A percentile compares a stretch with the other conserved stretches of the same genome.
These are phyloP conservation scores for Scleropages formosus DNA, from an alignment of 2,797 vertebrate genomes.

Conservation along the genomic window DNA sequence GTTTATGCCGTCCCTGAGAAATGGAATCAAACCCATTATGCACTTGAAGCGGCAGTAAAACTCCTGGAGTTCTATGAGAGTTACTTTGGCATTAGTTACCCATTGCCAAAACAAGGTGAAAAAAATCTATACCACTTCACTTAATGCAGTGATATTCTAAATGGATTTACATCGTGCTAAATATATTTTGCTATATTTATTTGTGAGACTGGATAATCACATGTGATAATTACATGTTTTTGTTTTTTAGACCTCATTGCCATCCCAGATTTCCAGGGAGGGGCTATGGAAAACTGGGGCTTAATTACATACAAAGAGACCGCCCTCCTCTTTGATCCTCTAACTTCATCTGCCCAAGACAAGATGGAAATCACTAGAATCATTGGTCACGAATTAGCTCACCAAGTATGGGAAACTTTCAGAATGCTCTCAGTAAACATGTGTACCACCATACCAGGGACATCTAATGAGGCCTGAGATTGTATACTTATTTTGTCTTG, in stretches of 20 bases:
- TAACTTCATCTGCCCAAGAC: conserved; percentile 33
- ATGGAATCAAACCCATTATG: conserved; percentile 33
- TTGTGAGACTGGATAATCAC: background rate
- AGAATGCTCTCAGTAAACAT: background rate
- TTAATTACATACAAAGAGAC: conserved; percentile 36
- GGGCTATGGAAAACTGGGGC: conserved; percentile 43
- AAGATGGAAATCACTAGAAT: conserved; percentile 35
- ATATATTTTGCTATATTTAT: background rate
- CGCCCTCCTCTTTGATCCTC: conserved; percentile 29
- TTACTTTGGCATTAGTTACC: conserved; percentile 37
- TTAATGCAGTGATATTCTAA: background rate
- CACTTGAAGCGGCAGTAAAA: conserved; percentile 36
- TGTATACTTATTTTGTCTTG: background rate
- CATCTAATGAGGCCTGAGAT: background rate
- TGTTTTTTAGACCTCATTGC: conserved; percentile 35
- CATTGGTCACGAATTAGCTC: conserved; percentile 40
- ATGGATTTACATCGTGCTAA: background rate
- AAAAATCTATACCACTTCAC: background rate
- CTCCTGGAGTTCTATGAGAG: conserved; percentile 36
- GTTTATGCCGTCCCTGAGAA: conserved; percentile 39
- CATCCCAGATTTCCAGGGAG: conserved; percentile 38
- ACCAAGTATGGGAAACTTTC: conserved; percentile 29
- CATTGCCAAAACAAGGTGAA: conserved; percentile 37
- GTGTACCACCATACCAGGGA: background rate
- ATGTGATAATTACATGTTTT: background rate